These are phyloP conservation scores for Psittacara wagleri DNA, from an alignment of 2,113 vertebrate genomes.

Conservation along the genomic window DNA sequence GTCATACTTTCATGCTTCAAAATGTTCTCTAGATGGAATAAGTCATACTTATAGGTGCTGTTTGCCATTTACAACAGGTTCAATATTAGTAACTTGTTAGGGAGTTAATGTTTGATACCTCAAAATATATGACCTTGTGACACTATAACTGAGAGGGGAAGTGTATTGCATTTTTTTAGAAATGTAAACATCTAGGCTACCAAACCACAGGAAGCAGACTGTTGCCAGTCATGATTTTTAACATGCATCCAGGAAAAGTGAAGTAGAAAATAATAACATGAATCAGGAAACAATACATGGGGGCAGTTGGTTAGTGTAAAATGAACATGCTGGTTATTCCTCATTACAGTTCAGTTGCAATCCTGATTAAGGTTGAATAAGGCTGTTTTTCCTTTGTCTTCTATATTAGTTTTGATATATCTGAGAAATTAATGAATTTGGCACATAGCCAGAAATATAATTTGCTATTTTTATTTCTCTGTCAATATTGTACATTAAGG, in stretches of 20 bases:
- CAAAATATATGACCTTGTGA: neutral
- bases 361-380: neutral
- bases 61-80: neutral
- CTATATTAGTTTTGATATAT: constrained; percentile 59
- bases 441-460: constrained; percentile 73
- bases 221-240: neutral
- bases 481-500: constrained; percentile 81
- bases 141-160: neutral
- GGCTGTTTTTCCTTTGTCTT: constrained; percentile 54
- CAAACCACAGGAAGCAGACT: neutral
- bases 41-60: neutral
- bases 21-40: neutral
- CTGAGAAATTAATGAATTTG: constrained; percentile 77
- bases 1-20: neutral
- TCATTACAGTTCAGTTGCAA: neutral
- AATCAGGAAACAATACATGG: neutral
- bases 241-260: neutral
- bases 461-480: constrained; percentile 82
- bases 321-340: neutral
- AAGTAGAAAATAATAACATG: neutral
- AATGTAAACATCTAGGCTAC: neutral
- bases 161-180: neutral
- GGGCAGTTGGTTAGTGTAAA: neutral
- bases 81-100: constrained; percentile 18
- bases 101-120: neutral